phyloP scores from a whole-genome alignment of 2,797 vertebrate species.

The Sebastes variabilis region DNA sequence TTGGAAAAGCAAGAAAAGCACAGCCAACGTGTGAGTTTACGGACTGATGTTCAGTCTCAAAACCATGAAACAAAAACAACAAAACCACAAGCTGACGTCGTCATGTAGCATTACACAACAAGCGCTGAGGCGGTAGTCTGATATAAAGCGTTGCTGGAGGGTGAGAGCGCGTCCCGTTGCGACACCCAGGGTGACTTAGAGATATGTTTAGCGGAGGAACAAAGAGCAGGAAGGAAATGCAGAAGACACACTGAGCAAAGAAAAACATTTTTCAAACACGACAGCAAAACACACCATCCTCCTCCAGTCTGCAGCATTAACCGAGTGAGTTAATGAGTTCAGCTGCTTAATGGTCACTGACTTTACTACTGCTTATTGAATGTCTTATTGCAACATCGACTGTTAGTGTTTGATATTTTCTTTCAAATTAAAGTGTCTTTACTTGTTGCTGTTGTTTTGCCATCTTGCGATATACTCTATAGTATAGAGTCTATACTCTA shows the following conservation, averaged over 20 bases:
- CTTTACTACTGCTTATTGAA: not conserved
- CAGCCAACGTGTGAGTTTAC: not conserved
- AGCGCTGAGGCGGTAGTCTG: constrained; percentile 37
- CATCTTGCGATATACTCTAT: not conserved
- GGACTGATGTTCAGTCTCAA: constrained; percentile 8
- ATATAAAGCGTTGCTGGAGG: constrained; percentile 66
- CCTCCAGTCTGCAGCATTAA: constrained; percentile 13
- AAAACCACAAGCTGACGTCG: constrained; percentile 36
- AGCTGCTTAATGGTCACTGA: constrained; percentile 26
- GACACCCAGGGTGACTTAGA: constrained; percentile 66
- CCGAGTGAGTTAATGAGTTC: constrained; percentile 23
- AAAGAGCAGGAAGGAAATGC: constrained; percentile 78
- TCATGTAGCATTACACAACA: constrained; percentile 43
- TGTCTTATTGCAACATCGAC: not conserved
- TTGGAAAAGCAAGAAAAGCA: constrained; percentile 25
- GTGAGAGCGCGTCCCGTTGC: constrained; percentile 64
- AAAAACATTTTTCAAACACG: constrained; percentile 61
- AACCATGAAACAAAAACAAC: constrained; percentile 32
- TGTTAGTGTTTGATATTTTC: not conserved
- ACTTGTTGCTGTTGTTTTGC: not conserved
- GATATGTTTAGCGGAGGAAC: constrained; percentile 69
- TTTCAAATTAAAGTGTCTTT: not conserved
- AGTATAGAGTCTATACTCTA: not conserved
- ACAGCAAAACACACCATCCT: constrained; percentile 50
- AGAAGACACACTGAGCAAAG: constrained; percentile 63